Base-by-base conservation (phyloP, 2,888 invertebrate species). In the Amphipoea lucens region DNA sequence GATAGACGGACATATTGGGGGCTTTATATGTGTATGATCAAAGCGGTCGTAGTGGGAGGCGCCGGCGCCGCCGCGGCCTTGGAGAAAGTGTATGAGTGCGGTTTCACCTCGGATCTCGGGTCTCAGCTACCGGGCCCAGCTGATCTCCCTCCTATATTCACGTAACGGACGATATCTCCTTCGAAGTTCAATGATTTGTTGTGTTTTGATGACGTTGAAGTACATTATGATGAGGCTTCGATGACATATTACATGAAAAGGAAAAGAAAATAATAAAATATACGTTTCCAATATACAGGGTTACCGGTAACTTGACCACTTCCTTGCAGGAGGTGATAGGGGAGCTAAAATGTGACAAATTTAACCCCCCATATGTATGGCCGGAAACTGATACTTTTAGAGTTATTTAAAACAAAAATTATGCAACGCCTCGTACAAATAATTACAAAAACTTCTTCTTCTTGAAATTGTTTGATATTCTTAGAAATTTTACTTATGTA, bases 61-160 rank as follows among this genome's bases (percentile, higher is more conserved):
- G 88, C 87, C 87, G 92, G 92, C 93, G 92, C 94, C 95, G 91
- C 88, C 86, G 91, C 92, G 94, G 96, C 94, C 95, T 96, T 95
- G 95, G 96, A 93, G 96, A 96, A 96, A 96, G 96, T 96, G 91
- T 90, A 91, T 82, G 90, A 89, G 90, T 87, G 88, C 90, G 92
- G 95, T 94, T 95, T 95, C 95, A 93, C 95, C 92, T 88, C 92
- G 90, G 90, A 91, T 92, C 90, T 91, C 81, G 83, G 87, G 74
- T 82, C 88, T 83, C 78, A 77, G 80, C 88, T 82, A 86, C 79
- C 75, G 83, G 82, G 79, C 80, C 82, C 84, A 86, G 86, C 88
- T 91, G 91, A 92, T 92, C 92, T 90, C 90, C 90, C 91, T 85
- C 86, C 82, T 88, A 89, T 89, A 90, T 85, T 87, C 87, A 86